phyloP scores from a whole-genome alignment of 1,140 invertebrate genomes.

The Aphelenchoides besseyi region DNA sequence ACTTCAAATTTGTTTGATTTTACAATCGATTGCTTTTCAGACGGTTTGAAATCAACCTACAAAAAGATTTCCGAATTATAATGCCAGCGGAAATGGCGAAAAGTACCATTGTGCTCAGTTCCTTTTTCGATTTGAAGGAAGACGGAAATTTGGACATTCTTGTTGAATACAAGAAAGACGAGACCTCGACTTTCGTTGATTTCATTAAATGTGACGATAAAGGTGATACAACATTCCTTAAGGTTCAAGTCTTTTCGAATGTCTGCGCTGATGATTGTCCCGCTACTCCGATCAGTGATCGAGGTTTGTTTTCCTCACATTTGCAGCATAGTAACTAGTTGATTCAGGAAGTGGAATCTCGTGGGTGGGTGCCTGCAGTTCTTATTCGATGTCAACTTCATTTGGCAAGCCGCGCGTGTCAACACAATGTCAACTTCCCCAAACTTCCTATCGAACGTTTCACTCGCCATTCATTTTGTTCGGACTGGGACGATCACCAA shows the following conservation, averaged over 20 bases:
- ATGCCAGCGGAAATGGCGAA: slow-evolving; percentile 14
- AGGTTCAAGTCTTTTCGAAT: slow-evolving; percentile 59
- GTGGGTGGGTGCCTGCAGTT: slow-evolving; percentile 55
- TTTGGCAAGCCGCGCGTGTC: slow-evolving; percentile 41
- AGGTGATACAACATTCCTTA: slow-evolving; percentile 60
- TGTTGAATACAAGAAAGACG: slow-evolving; percentile 48
- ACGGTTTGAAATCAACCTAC: slow-evolving; percentile 50
- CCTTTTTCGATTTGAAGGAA: slow-evolving; percentile 60
- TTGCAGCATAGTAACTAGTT: slow-evolving; percentile 16
- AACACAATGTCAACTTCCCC: slow-evolving; percentile 75
- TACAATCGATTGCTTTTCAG: slow-evolving; percentile 33
- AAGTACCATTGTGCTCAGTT: slow-evolving; percentile 17
- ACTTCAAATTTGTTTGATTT: slow-evolving; percentile 21
- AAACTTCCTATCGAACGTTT: slow-evolving; percentile 84
- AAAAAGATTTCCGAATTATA: slow-evolving; percentile 30
- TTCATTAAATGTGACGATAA: slow-evolving; percentile 61
- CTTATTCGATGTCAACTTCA: slow-evolving; percentile 55
- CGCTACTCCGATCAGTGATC: background rate
- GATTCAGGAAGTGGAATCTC: slow-evolving; percentile 55
- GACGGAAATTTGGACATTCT: slow-evolving; percentile 59
- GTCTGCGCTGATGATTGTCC: slow-evolving; percentile 42
- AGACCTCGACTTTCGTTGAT: slow-evolving; percentile 30
- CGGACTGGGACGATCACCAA: slow-evolving; percentile 89
- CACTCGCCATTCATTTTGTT: slow-evolving; percentile 90
- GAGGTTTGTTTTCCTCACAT: background rate